These are phyloP conservation scores for Epiblema foenella DNA, from an alignment of 2,888 invertebrate genomes.

Conservation along the genomic window DNA sequence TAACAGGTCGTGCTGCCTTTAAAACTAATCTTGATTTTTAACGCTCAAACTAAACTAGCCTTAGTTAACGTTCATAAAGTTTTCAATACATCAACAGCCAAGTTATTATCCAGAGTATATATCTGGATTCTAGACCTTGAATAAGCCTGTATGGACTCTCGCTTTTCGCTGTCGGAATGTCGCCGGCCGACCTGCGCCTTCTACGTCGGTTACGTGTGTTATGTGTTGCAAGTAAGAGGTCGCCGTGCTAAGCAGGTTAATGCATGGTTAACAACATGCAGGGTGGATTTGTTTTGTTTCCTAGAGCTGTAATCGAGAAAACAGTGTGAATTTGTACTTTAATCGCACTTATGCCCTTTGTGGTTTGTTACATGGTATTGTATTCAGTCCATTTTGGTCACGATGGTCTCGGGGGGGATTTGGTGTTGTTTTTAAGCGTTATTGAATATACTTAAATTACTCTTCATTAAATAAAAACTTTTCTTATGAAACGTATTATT, in stretches of 20 bases:
- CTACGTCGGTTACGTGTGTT: slow-evolving; percentile 50
- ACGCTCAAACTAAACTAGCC: too few relatives aligned
- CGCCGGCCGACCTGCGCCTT: slow-evolving; percentile 55
- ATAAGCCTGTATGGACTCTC: slow-evolving; percentile 61
- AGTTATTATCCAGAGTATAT: slow-evolving; percentile 24
- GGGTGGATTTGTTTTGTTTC: slow-evolving; percentile 32
- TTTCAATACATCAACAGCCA: not conserved
- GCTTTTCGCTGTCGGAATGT: slow-evolving; percentile 70
- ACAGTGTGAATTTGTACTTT: not conserved
- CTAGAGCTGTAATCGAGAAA: not conserved
- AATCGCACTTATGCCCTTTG: not conserved
- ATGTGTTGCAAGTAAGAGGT: slow-evolving; percentile 45
- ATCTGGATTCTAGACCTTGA: slow-evolving; percentile 38
- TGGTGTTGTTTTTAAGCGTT: not conserved
- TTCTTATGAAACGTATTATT: too few relatives aligned
- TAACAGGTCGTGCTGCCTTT: too few relatives aligned
- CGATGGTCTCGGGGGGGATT: not conserved
- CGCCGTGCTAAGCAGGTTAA: slow-evolving; percentile 42
- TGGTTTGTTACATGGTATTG: not conserved
- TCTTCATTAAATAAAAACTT: too few relatives aligned
- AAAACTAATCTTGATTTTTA: too few relatives aligned
- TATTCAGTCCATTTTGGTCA: slow-evolving; percentile 1
- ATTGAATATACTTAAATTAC: not conserved
- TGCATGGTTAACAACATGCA: slow-evolving; percentile 38
- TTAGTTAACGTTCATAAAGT: not conserved